Base-by-base conservation (phyloP, 2,888 invertebrate genomes). In the Synergus gifuensis region DNA sequence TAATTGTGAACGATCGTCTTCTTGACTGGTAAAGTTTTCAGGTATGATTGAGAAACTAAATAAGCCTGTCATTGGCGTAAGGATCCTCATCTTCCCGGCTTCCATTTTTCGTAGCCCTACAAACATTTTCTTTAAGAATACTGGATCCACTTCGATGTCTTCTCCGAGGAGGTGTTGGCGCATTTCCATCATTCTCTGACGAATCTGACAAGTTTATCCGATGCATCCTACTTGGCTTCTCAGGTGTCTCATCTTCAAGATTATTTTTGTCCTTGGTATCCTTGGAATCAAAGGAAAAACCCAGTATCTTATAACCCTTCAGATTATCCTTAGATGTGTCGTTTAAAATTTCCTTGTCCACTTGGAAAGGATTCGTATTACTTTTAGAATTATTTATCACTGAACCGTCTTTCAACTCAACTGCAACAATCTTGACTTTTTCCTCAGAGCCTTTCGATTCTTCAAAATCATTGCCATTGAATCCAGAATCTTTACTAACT, bases 141-240 rank as follows among this genome's bases (percentile, higher is more conserved):
- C 79, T 78, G n/a, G 78, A 80, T 78, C 81, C 82, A 77, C 79
- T 80, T 78, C 82, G 84, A 78, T 86, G 83, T 77, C 82, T 86
- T 77, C 89, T 86, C 18, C 89, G 86, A 3, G 92, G 92, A 2
- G 91, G 91, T 0, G 91, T 91, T 14, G 92, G 92, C 9, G 87
- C 86, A 63, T 83, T 84, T 18, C 80, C 82, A 42, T 83, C 66
- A 60, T 79, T 76, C 49, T 78, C 83, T 8, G 76, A 18, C 4
- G 83, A 64, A 4, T 89, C 87, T 4, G 89, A 89, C 64, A 85
- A 77, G 80, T 82, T 86, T 2, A 82, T 76, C 46, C 87, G 87
- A 46, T 88, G 86, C 73, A 88, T 82, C 58, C 90, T 87, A 46
- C 85, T 88, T 0, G 91, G 90, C 78, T 91, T 91, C 82, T 89